Percentiles rank a stretch among this genome's conserved stretches.
These are phyloP conservation scores for Channa argus DNA, from an alignment of 2,113 vertebrate species.

Conservation along the genomic window DNA sequence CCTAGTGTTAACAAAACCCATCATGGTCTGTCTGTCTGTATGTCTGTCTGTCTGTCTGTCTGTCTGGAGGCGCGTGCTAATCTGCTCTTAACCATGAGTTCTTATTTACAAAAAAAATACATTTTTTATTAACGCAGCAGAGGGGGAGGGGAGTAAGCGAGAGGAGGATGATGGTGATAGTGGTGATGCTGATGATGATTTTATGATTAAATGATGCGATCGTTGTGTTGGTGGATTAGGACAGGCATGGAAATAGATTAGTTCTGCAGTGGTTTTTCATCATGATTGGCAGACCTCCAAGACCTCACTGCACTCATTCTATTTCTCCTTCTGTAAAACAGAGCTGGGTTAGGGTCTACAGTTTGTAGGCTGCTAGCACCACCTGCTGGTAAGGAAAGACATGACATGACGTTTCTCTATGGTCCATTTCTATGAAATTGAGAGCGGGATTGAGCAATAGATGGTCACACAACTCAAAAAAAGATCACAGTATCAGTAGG, in stretches of 20 bases:
- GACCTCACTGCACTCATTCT: conserved; percentile 40
- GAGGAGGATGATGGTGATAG: conserved; percentile 63
- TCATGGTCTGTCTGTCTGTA: conserved; percentile 73
- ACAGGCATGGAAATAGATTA: conserved; percentile 84
- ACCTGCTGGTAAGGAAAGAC: conserved; percentile 64
- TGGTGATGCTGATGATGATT: conserved; percentile 78
- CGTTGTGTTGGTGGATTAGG: conserved; percentile 83
- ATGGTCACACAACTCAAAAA: not conserved
- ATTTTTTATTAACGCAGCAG: conserved; percentile 73
- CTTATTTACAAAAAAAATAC: conserved; percentile 77
- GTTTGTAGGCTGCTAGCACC: conserved; percentile 74
- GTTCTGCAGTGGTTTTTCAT: conserved; percentile 82
- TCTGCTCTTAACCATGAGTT: conserved; percentile 83
- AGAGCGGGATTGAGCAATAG: not conserved
- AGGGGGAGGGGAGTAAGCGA: conserved; percentile 35
- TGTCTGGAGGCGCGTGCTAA: conserved; percentile 75
- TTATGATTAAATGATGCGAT: conserved; percentile 86
- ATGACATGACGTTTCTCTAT: not conserved
- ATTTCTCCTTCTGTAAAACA: not conserved
- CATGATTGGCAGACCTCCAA: conserved; percentile 83
- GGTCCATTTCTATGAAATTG: too few species aligned
- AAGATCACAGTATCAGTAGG: not conserved
- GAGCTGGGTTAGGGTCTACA: not conserved
- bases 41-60: conserved; percentile 62
- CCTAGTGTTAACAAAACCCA: conserved; percentile 81